Conservation (phyloP, 2,113 vertebrate genomes). For the Morone saxatilis region DNA sequence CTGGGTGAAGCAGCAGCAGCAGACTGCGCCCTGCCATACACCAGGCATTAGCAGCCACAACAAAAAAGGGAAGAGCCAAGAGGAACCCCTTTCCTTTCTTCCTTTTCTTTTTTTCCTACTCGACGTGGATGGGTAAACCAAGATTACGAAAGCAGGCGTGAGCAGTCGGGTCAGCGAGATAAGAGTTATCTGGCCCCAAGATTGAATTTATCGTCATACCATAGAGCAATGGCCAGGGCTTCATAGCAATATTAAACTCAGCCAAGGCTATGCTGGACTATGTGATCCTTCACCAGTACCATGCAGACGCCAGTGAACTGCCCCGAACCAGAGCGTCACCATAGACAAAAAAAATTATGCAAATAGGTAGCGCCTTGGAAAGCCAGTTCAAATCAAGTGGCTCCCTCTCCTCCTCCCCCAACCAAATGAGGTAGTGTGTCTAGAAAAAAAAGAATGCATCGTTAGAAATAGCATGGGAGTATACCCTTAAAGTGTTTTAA, state of each 20-base stretch:
- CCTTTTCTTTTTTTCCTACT: constrained; percentile 64
- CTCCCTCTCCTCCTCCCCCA: constrained; percentile 80
- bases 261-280: constrained; percentile 84
- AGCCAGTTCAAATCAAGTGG: constrained; percentile 84
- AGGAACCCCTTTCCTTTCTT: constrained; percentile 72
- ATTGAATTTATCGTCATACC: constrained; percentile 82
- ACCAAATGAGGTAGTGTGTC: constrained; percentile 68
- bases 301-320: constrained; percentile 85
- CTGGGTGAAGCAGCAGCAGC: constrained; percentile 59
- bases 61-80: constrained; percentile 78
- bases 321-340: constrained; percentile 91
- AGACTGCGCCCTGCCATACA: constrained; percentile 82
- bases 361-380: constrained; percentile 90
- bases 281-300: constrained; percentile 87
- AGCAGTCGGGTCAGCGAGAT: constrained; percentile 85
- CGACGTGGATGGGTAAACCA: constrained; percentile 83
- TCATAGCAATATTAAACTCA: constrained; percentile 89
- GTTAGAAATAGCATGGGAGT: constrained; percentile 46
- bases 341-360: constrained; percentile 98
- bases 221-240: constrained; percentile 86
- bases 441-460: constrained; percentile 37
- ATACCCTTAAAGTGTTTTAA: constrained; percentile 39
- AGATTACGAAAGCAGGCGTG: constrained; percentile 84
- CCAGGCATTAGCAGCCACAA: constrained; percentile 84
- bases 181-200: constrained; percentile 84